These are phyloP conservation scores for Thaumetopoea pityocampa DNA, from an alignment of 1,140 invertebrate genomes.

Conservation along the genomic window DNA sequence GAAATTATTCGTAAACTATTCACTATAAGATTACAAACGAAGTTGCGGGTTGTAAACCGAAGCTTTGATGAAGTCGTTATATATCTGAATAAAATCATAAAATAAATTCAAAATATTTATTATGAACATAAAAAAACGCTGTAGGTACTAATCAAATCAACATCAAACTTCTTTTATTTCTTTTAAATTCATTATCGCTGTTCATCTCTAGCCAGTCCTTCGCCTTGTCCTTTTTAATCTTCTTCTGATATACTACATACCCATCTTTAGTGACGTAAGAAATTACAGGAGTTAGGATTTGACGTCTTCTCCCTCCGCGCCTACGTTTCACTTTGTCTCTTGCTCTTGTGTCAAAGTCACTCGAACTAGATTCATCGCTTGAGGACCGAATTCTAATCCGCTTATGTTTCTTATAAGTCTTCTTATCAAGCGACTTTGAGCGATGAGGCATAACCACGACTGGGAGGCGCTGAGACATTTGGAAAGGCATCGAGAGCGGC, in stretches of 20 bases:
- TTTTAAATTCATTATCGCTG: background rate
- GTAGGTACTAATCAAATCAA: background rate
- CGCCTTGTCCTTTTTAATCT: conserved; percentile 48
- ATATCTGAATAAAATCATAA: too few species aligned
- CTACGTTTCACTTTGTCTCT: conserved; percentile 8
- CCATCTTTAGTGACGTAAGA: conserved; percentile 51
- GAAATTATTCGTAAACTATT: too few species aligned
- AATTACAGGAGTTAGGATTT: conserved; percentile 35
- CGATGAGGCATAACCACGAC: conserved; percentile 47
- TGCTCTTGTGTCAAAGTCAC: conserved; percentile 12
- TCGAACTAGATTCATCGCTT: conserved; percentile 20
- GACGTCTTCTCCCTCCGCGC: conserved; percentile 13
- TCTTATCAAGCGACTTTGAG: conserved; percentile 25
- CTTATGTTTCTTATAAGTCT: conserved; percentile 20
- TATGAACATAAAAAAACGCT: conserved; percentile 9
- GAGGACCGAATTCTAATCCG: conserved; percentile 21
- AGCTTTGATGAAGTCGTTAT: too few species aligned
- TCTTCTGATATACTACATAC: conserved; percentile 55
- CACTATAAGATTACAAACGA: too few species aligned
- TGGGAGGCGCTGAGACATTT: conserved; percentile 33
- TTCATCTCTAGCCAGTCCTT: conserved; percentile 45
- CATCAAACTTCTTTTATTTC: background rate
- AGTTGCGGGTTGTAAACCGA: too few species aligned
- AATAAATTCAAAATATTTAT: too few species aligned
- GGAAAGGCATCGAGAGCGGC: conserved; percentile 25